Evolutionary conservation across 2,113 vertebrate species (phyloP).

Genomic region (Planiliza haematocheilus): DNA sequence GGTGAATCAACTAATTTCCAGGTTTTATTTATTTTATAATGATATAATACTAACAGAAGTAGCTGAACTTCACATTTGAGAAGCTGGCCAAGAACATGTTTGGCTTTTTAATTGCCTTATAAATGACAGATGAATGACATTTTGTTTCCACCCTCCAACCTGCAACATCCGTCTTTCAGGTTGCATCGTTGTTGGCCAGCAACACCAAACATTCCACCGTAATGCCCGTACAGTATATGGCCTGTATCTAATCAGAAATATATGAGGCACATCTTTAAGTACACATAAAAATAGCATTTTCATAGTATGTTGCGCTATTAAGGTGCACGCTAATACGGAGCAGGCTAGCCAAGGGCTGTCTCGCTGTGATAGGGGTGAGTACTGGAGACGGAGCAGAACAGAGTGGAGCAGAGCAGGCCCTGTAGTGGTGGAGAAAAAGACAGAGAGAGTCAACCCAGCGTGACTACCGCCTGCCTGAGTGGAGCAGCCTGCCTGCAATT

Average conservation of each 20-base stretch:
- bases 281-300: conserved; percentile 60
- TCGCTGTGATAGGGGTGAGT: conserved; percentile 57
- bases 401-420: conserved; percentile 61
- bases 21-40: too few relatives aligned
- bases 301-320: conserved; percentile 45
- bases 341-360: conserved; percentile 58
- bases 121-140: background rate
- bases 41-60: background rate
- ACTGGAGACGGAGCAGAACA: conserved; percentile 65
- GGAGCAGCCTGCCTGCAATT: conserved; percentile 88
- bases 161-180: background rate
- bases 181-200: conserved; percentile 36
- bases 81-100: background rate
- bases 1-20: background rate
- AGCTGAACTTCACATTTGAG: background rate
- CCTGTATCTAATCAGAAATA: conserved; percentile 50
- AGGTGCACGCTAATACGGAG: conserved; percentile 53
- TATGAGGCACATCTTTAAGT: conserved; percentile 64
- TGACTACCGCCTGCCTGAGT: conserved; percentile 85
- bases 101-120: background rate
- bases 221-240: conserved; percentile 31
- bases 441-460: conserved; percentile 78
- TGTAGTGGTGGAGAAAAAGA: conserved; percentile 68
- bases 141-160: conserved; percentile 5
- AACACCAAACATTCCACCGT: conserved; percentile 38